These are phyloP conservation scores for Acrobasis repandana DNA, from an alignment of 2,888 invertebrate genomes.

Conservation along the genomic window DNA sequence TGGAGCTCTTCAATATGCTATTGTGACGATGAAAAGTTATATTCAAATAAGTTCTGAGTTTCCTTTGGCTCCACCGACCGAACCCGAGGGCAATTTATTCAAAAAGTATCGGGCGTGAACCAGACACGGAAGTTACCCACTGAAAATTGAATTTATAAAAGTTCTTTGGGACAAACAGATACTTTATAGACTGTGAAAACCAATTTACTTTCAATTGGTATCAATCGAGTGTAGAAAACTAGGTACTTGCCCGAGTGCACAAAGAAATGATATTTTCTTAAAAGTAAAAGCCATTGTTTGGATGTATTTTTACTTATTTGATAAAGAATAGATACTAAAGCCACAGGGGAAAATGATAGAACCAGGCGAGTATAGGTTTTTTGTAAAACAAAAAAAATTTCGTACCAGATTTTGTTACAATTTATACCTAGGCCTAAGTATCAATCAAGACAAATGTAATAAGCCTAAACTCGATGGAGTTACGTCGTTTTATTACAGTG, in stretches of 20 bases:
- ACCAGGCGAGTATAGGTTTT: too few species aligned
- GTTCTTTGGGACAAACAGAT: conserved; percentile 76
- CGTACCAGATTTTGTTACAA: too few species aligned
- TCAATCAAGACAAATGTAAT: too few species aligned
- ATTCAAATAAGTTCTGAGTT: conserved; percentile 52
- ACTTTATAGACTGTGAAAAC: conserved; percentile 78
- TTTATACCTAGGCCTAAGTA: too few species aligned
- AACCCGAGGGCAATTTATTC: conserved; percentile 72
- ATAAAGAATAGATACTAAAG: too few species aligned
- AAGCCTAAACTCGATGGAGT: too few species aligned
- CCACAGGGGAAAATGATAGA: too few species aligned
- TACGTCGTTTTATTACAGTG: too few species aligned
- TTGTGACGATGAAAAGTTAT: conserved; percentile 42
- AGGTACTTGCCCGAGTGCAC: neutral
- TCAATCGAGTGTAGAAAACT: conserved; percentile 58
- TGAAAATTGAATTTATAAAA: conserved; percentile 80
- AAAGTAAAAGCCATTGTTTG: too few species aligned
- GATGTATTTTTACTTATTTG: too few species aligned
- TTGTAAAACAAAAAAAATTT: too few species aligned
- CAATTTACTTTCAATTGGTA: conserved; percentile 74
- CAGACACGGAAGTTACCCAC: conserved; percentile 72
- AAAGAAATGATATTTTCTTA: neutral
- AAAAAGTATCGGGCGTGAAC: conserved; percentile 75
- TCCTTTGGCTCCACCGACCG: conserved; percentile 64
- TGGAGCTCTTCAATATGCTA: conserved; percentile 44